Evolutionary conservation across 2,797 vertebrate genomes (phyloP), one percentile per base, ranked within the genome.

Genomic region (Prionace glauca): DNA sequence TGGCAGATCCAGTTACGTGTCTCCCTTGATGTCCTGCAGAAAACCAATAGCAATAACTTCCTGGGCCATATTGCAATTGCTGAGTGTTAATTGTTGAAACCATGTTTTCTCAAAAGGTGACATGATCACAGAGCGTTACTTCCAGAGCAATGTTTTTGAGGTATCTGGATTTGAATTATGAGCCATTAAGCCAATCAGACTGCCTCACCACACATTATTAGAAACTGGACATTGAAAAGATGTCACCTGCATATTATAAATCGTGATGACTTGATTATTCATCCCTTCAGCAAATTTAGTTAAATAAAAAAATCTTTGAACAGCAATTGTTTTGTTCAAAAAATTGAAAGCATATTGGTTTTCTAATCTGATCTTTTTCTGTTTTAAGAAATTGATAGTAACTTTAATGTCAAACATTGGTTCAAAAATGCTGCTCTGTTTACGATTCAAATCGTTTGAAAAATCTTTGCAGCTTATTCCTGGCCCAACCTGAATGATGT

Each of bases 11-110:
- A 92, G 90, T 92, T 92, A 92, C 88, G 36, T 41, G 62, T 92
- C 62, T 41, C 90, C 65, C 90, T 92, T 92, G 62, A 92, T 92
- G 90, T 92, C 62, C 65, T 92, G 65, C 90, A 41, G 90, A 69
- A 92, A 69, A n/a, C 90, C 56, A 77, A 62, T 29, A 62, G 56
- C 60, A 69, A 41, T n/a, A 92, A 10, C 90, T 92, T 92, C 90
- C 90, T 92, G 65, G n/a, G 20, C 65, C n/a, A 24, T 65, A 69
- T 67, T 69, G 90, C 62, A 92, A 41, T 92, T 20, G 20, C 65
- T 92, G 65, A 69, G 62, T 20, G 22, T 41, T 69, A 92, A 69
- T 92, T 69, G 90, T 65, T 92, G 62, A 92, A 92, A 62, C n/a
- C 65, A 26, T 69, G 62, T 69, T 92, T 92, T n/a, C 67, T 92